phyloP scores from a whole-genome alignment of 2,888 invertebrate genomes.

The Alcis repandata region DNA sequence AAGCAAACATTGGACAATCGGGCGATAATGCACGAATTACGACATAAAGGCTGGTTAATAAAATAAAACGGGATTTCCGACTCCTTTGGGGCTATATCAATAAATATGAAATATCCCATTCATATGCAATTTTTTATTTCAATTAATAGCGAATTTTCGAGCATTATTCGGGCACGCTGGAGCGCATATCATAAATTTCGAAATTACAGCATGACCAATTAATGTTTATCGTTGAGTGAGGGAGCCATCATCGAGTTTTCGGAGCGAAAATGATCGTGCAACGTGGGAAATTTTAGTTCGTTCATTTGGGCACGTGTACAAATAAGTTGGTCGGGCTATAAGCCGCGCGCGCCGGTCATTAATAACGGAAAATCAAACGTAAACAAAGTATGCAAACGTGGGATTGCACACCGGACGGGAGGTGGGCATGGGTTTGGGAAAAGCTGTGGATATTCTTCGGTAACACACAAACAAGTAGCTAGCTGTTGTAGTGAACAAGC shows the following conservation, averaged over 20 bases:
- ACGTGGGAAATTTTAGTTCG: neutral
- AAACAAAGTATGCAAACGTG: slow-evolving; percentile 58
- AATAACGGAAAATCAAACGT: slow-evolving; percentile 65
- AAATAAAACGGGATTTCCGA: slow-evolving; percentile 28
- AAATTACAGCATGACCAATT: slow-evolving; percentile 47
- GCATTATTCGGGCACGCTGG: slow-evolving; percentile 54
- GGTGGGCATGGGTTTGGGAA: slow-evolving; percentile 24
- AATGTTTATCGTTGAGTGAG: neutral
- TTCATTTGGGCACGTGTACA: neutral
- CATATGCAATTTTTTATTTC: slow-evolving; percentile 43
- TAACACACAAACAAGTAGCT: neutral
- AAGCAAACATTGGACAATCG: slow-evolving; percentile 27
- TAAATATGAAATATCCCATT: slow-evolving; percentile 43
- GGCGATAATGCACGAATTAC: slow-evolving; percentile 35
- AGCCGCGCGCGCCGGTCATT: slow-evolving; percentile 55
- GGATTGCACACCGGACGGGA: slow-evolving; percentile 40
- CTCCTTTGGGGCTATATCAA: slow-evolving; percentile 33
- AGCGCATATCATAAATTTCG: slow-evolving; percentile 70
- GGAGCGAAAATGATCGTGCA: neutral
- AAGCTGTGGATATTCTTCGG: neutral
- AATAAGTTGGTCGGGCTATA: slow-evolving; percentile 20
- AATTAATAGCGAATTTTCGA: slow-evolving; percentile 57
- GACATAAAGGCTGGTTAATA: slow-evolving; percentile 32
- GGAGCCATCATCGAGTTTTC: neutral
- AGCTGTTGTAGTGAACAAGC: too few relatives aligned